Percentiles rank a stretch among this genome's conserved stretches.
phyloP scores from a whole-genome alignment of 2,113 vertebrate genomes.

The Gasterosteus nipponicus region DNA sequence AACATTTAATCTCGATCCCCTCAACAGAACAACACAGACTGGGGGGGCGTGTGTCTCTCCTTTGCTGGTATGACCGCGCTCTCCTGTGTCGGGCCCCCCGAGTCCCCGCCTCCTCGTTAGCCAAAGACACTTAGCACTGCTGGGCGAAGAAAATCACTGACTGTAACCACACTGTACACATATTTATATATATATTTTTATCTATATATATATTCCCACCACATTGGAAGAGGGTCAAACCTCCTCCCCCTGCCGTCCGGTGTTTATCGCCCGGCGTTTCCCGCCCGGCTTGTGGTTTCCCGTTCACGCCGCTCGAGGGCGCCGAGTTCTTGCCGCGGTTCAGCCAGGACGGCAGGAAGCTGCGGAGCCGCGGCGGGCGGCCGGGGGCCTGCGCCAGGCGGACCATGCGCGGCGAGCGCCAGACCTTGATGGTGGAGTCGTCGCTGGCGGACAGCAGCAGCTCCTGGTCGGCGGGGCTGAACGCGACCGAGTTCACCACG shows the following conservation, averaged over 20 bases:
- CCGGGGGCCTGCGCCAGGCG: constrained; percentile 75
- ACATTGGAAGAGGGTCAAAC: constrained; percentile 26
- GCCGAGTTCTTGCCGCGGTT: constrained; percentile 76
- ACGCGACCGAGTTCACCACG: constrained; percentile 95
- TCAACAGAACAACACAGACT: neutral
- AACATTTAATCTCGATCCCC: constrained; percentile 7
- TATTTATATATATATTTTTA: constrained; percentile 24
- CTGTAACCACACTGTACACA: constrained; percentile 36
- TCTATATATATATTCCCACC: constrained; percentile 10
- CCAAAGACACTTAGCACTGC: constrained; percentile 15
- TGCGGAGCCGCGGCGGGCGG: constrained; percentile 61
- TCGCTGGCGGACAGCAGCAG: constrained; percentile 93
- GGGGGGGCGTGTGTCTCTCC: constrained; percentile 4
- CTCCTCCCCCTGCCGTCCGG: constrained; percentile 8
- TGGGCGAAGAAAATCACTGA: constrained; percentile 36
- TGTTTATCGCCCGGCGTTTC: constrained; percentile 17
- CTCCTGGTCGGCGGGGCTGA: constrained; percentile 95
- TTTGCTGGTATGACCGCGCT: constrained; percentile 25
- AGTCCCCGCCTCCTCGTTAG: constrained; percentile 7
- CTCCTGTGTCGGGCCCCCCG: constrained; percentile 43
- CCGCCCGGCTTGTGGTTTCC: constrained; percentile 70
- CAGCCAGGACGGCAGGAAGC: constrained; percentile 86
- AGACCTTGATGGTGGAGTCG: constrained; percentile 93
- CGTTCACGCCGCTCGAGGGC: constrained; percentile 64
- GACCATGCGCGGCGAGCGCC: constrained; percentile 87